Base-by-base conservation (phyloP, 2,888 invertebrate species). In the Cheilosia scutellata region DNA sequence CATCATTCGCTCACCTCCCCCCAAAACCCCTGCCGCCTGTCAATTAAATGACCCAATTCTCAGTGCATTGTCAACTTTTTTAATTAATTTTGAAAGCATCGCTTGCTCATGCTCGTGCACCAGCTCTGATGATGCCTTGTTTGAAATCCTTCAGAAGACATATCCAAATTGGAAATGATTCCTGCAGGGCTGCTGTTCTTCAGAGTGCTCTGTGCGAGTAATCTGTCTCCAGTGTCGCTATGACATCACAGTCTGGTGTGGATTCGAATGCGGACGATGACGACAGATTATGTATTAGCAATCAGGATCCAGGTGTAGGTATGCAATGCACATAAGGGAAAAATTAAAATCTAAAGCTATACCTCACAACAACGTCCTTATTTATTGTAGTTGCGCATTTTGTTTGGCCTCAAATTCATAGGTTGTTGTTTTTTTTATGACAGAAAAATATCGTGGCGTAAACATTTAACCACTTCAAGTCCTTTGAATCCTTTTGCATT, bases 31-130 rank as follows among this genome's bases (percentile, higher is more conserved):
- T 66, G 74, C 62, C 70, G 79, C 44, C 57, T 75, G 79, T 79
- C 79, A 84, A 83, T 83, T 83, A 83, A 63, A 63, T 79, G 79
- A 84, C 83, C 83, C 51, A 84, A 74, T 84, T 84, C 68, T 47
- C 63, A 60, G 29, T 79, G 79, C 63, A 79, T 84, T 84, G 70
- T 79, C 79, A 84, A 84, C 74, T 84, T 79, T 83, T 84, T 84
- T 84, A 79, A 84, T 79, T 84, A 79, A 79, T 79, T 75, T 70
- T 79, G 63, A 70, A 78, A 79, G 74, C 58, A 65, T 44, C 53
- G 37, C 25, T 44, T 37, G 44, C 53, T 75, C 31, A 20, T 31
- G n/a, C 37, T 49, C 31, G 44, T 16, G 44, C 44, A n/a, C n/a
- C 37, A 9, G 37, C 37, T 9, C 11, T 37, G 33, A 33, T 33